Base-by-base conservation (phyloP, 1,140 invertebrate genomes). In the Calycopis cecrops region DNA sequence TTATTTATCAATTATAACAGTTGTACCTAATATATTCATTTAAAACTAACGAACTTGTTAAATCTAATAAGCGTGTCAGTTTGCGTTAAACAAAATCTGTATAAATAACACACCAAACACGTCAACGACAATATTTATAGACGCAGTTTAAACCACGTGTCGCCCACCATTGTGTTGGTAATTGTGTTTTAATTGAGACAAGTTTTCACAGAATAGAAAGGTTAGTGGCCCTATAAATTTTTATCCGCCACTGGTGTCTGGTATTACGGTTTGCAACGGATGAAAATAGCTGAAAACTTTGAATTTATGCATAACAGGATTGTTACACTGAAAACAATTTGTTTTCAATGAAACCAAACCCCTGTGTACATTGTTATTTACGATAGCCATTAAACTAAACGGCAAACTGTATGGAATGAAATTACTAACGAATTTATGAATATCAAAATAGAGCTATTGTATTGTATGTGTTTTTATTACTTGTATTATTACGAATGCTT, bases 181-280 rank as follows among this genome's bases (percentile, higher is more conserved):
- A 53, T 28, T 42, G 38, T 8, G 16, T 6, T 53, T 53, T 53
- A 44, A 53, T 53, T 53, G 51, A 53, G 21, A 53, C 38, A 38
- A 28, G 28, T 28, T 52, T 52, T 42, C 12, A 52, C 18, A 34
- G 21, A 49, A 49, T 1, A 11, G 10, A 33, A 7, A 14, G 14
- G 17, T 44, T 16, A 9, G 14, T n/a, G 14, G 17, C 14, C 14
- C 17, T 6, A 44, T 44, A 44, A 38, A 38, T 38, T 28, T 28
- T 28, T 28, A 6, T 28, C 21, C 21, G n/a, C n/a, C n/a, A n/a
- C n/a, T n/a, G 21, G 21, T 28, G 21, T 28, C 21, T 28, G 21
- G 2, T 28, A 3, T 28, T 28, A 2, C 21, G 21, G 21, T 28
- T 28, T 2, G 21, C 21, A 2, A 28, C 21, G 2, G 21, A 3